Percentiles rank a stretch among this genome's conserved stretches.
Conservation (phyloP, 2,113 vertebrate species). For the Bucco capensis region DNA sequence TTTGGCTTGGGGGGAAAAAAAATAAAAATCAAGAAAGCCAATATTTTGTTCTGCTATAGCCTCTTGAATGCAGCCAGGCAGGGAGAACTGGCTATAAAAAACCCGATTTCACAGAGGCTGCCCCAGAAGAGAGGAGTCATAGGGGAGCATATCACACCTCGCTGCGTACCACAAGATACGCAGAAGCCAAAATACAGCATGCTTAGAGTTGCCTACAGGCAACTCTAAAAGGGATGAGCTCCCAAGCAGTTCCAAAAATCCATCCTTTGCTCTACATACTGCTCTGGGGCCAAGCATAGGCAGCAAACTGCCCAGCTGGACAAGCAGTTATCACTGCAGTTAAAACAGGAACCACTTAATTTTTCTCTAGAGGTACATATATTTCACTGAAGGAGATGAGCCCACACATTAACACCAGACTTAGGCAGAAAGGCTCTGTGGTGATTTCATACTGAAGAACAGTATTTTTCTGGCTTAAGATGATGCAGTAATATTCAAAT, state of each 20-base stretch:
- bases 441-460: neutral
- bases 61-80: neutral
- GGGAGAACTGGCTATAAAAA: neutral
- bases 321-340: neutral
- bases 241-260: neutral
- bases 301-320: neutral
- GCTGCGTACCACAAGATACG: neutral
- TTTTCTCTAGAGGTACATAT: neutral
- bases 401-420: fast-evolving
- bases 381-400: neutral
- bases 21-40: neutral
- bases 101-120: neutral
- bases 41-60: neutral
- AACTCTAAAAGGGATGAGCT: neutral
- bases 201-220: neutral
- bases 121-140: neutral
- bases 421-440: neutral
- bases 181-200: neutral
- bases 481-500: neutral
- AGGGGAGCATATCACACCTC: neutral
- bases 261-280: neutral
- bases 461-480: neutral
- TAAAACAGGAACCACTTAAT: neutral
- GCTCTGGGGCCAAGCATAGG: neutral
- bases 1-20: neutral